Conservation (phyloP, 1,140 invertebrate genomes). For the Drosophila erecta region DNA sequence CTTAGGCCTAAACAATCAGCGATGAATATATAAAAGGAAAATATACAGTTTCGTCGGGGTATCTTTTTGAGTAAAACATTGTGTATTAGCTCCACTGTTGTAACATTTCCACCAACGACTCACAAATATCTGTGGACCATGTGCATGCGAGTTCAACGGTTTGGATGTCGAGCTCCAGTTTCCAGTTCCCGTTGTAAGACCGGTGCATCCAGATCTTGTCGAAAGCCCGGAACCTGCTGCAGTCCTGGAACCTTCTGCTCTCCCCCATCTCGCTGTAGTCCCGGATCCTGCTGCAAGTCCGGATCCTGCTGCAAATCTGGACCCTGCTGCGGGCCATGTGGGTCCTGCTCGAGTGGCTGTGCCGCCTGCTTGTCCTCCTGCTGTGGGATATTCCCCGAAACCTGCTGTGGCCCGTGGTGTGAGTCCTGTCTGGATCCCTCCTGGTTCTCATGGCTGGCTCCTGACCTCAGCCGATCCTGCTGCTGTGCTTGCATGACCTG, state of each 20-base stretch:
- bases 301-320: not conserved
- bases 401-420: slow-evolving; percentile 18
- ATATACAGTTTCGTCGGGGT: slow-evolving; percentile 17
- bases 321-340: slow-evolving; percentile 13
- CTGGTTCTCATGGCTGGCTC: slow-evolving; percentile 49
- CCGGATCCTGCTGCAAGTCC: not conserved
- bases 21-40: slow-evolving; percentile 9
- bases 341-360: slow-evolving; percentile 7
- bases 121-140: slow-evolving; percentile 8
- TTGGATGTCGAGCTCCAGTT: slow-evolving; percentile 11
- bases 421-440: slow-evolving; percentile 39
- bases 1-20: slow-evolving; percentile 8
- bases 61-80: not conserved
- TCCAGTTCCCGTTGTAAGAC: not conserved
- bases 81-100: not conserved
- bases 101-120: slow-evolving; percentile 10
- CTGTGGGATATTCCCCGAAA: slow-evolving; percentile 38
- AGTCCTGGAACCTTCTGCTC: not conserved
- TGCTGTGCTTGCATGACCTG: slow-evolving; percentile 4
- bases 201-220: not conserved
- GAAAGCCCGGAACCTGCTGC: not conserved
- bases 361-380: slow-evolving; percentile 21
- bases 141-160: slow-evolving; percentile 7
- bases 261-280: slow-evolving; percentile 2
- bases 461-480: slow-evolving; percentile 13